Conservation (phyloP, 2,888 invertebrate species). For the Orthonychiurus folsomi region DNA sequence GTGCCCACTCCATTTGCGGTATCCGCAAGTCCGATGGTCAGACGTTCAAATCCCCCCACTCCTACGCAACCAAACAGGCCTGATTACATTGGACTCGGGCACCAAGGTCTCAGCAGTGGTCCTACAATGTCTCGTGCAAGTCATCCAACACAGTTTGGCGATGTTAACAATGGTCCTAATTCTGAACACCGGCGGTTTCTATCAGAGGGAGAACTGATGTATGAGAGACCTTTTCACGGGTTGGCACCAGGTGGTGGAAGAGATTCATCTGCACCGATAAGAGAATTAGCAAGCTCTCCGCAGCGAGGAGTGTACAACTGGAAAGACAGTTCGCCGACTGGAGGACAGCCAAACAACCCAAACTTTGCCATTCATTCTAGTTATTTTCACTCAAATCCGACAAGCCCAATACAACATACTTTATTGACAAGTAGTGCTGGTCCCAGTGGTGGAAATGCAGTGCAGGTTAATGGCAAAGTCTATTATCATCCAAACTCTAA, state of each 20-base stretch:
- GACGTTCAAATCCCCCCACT: conserved; percentile 78
- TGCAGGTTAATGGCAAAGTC: conserved; percentile 42
- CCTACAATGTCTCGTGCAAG: conserved; percentile 20
- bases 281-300: conserved; percentile 78
- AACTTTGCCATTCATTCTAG: conserved; percentile 41
- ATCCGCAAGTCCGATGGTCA: conserved; percentile 47
- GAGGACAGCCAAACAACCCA: conserved; percentile 45
- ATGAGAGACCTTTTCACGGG: conserved; percentile 30
- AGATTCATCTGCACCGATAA: conserved; percentile 61
- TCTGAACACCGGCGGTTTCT: conserved; percentile 60
- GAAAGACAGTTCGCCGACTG: conserved; percentile 65
- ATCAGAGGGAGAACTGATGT: conserved; percentile 70
- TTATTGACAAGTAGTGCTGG: conserved; percentile 31
- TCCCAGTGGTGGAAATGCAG: conserved; percentile 38
- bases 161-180: conserved; percentile 40
- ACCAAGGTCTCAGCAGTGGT: conserved; percentile 33
- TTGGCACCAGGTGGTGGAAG: conserved; percentile 14
- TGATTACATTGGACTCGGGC: conserved; percentile 69
- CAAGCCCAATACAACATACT: conserved; percentile 58
- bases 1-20: conserved; percentile 80
- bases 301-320: conserved; percentile 72
- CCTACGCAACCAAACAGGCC: conserved; percentile 75
- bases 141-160: conserved; percentile 43
- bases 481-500: conserved; percentile 25
- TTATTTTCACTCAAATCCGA: conserved; percentile 61